Conservation (phyloP, 2,113 vertebrate genomes). For the Chunga burmeisteri region DNA sequence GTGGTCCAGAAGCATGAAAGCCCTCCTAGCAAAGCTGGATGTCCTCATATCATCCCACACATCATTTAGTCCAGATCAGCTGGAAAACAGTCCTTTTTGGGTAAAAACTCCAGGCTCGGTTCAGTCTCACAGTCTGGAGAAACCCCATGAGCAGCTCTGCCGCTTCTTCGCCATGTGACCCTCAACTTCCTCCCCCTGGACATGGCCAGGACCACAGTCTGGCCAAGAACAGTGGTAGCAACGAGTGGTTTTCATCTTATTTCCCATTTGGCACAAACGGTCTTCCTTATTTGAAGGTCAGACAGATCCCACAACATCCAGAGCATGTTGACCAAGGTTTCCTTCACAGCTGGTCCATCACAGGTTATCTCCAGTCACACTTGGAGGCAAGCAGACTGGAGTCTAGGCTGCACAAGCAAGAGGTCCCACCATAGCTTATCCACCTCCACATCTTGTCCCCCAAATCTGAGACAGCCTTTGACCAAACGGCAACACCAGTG, state of each 20-base stretch:
- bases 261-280: neutral
- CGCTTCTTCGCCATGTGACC: rapidly evolving
- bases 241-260: neutral
- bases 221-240: neutral
- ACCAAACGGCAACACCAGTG: neutral
- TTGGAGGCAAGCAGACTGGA: neutral
- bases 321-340: neutral
- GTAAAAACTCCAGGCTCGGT: neutral
- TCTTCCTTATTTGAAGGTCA: neutral
- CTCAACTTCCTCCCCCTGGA: neutral
- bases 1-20: neutral
- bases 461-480: neutral
- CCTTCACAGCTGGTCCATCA: neutral
- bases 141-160: neutral
- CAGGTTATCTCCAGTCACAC: neutral
- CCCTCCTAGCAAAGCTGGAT: neutral
- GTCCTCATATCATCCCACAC: neutral
- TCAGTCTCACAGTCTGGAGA: neutral
- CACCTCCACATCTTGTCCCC: neutral
- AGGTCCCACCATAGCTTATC: neutral
- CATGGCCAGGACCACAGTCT: neutral
- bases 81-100: neutral
- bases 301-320: neutral
- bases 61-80: neutral
- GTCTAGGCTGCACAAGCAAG: neutral